Evolutionary conservation across 2,113 vertebrate genomes (phyloP).

Genomic region (Ochotona princeps): DNA sequence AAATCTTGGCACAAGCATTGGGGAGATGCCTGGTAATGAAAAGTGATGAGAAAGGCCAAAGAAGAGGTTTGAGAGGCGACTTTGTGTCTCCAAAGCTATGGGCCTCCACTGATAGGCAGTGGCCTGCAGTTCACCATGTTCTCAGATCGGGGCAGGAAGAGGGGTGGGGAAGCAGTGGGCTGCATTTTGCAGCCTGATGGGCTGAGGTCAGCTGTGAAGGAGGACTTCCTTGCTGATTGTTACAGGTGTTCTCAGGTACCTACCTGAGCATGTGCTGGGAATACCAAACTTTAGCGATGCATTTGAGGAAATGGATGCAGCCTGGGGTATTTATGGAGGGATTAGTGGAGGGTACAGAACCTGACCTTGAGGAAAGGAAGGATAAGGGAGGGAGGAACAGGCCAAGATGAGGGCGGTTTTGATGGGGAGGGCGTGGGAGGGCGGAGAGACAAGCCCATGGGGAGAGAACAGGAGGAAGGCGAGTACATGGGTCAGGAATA

Average conservation of each 20-base stretch:
- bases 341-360: not conserved
- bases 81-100: not conserved
- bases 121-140: not conserved
- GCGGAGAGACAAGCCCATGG: not conserved
- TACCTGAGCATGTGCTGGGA: not conserved
- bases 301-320: not conserved
- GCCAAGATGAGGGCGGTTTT: not conserved
- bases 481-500: too few species aligned
- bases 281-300: not conserved
- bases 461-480: not conserved
- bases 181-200: not conserved
- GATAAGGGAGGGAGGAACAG: not conserved
- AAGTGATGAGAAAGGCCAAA: not conserved
- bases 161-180: not conserved
- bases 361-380: not conserved
- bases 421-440: too few species aligned
- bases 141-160: not conserved
- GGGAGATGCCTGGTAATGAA: not conserved
- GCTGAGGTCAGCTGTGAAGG: not conserved
- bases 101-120: not conserved
- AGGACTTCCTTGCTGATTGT: not conserved
- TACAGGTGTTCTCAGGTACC: not conserved
- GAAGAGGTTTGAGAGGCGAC: not conserved
- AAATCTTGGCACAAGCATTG: not conserved
- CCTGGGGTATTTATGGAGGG: not conserved